Evolutionary conservation across 2,888 invertebrate species (phyloP), one percentile per base, ranked within the genome.

Genomic region (Argyra leucocephala): DNA sequence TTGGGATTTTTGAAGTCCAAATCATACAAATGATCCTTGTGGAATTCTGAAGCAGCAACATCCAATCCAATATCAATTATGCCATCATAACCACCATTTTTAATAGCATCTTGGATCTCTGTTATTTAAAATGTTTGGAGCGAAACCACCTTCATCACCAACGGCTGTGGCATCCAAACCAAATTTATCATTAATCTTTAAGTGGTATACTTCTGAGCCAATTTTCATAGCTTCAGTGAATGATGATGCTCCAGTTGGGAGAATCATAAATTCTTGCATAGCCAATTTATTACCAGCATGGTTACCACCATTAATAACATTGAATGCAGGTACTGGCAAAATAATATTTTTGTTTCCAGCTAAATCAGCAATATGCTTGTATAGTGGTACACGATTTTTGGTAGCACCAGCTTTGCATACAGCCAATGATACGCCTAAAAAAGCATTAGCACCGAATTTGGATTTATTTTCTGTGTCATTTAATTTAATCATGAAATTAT

Each of bases 131-230:
- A 99, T 97, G 81, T 98, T 97, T 68, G 99, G 99, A 61, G 98
- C 99, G 77, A 99, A 99, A 71, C 99, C 99, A 81, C 99, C 99
- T 81, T 99, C 99, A 82, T 99, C 99, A 72, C 98, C 98, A 12
- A 99, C 99, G 71, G 97, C 92, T 10, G 96, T 96, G 26, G 96
- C 95, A 81, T 97, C 97, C 74, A 96, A 86, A 67, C 98, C 98
- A 74, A 90, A 91, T 81, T 94, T 94, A 74, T 88, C 87, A 82
- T 98, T 95, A 80, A 99, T 96, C 80, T 96, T 87, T 77, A 98
- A 86, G 76, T 96, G 99, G 80, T 98, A 99, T 3, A 93, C 89
- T 82, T 99, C 99, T 48, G 91, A 86, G 63, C 98, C 98, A 90
- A 99, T 99, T 76, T 90, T 92, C 97, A 99, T 97, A 26, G 98